Evolutionary conservation across 2,113 vertebrate species (phyloP).

Genomic region (Phoenicopterus ruber): DNA sequence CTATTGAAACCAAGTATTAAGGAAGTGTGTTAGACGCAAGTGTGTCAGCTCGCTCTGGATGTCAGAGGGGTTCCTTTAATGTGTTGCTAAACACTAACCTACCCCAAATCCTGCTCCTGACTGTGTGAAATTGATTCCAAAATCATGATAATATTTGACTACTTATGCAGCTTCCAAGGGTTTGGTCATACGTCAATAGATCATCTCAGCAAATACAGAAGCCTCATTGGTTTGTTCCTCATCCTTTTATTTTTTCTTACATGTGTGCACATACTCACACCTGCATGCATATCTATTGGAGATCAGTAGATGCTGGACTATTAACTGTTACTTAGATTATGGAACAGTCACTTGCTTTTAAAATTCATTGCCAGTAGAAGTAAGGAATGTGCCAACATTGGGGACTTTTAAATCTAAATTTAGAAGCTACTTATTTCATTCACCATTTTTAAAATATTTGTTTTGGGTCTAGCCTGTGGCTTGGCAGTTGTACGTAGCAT

Average conservation of each 20-base stretch:
- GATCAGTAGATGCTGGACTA: background rate
- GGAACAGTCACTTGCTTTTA: slow-evolving; percentile 44
- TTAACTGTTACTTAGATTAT: slow-evolving; percentile 43
- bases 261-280: background rate
- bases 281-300: background rate
- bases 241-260: background rate
- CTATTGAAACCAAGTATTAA: background rate
- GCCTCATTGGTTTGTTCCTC: background rate
- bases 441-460: slow-evolving; percentile 65
- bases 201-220: background rate
- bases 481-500: slow-evolving; percentile 40
- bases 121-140: background rate
- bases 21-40: background rate
- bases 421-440: slow-evolving; percentile 65
- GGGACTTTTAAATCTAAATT: slow-evolving; percentile 62
- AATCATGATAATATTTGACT: background rate
- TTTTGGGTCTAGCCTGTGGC: slow-evolving; percentile 65
- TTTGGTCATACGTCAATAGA: background rate
- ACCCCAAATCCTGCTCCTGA: background rate
- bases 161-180: background rate
- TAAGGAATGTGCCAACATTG: slow-evolving; percentile 38
- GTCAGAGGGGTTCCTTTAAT: background rate
- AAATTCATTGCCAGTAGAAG: slow-evolving; percentile 40
- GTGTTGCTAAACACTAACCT: background rate
- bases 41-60: background rate